Conservation (phyloP, 1,140 invertebrate genomes). For the Meloidogyne floridensis region DNA sequence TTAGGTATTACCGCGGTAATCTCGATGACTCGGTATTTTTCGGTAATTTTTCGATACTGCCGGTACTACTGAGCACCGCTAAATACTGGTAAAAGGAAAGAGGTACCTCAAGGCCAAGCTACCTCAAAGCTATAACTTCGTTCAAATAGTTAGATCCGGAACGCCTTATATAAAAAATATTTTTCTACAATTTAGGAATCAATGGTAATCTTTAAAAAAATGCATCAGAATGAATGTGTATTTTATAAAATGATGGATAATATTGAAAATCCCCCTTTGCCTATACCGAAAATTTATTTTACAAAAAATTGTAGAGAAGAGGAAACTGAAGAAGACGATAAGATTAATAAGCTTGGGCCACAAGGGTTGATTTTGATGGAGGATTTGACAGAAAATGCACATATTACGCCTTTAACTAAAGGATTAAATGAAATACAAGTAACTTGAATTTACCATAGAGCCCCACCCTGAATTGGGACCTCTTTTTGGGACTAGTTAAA, state of each 20-base stretch:
- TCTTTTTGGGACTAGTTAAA: too few relatives aligned
- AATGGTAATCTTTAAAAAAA: background rate
- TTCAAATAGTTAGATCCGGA: too few relatives aligned
- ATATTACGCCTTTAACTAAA: background rate
- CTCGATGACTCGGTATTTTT: too few relatives aligned
- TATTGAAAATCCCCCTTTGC: slow-evolving; percentile 1
- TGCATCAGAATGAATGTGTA: slow-evolving; percentile 23
- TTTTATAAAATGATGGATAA: slow-evolving; percentile 11
- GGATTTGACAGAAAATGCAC: slow-evolving; percentile 10
- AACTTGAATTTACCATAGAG: too few relatives aligned
- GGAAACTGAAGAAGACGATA: background rate
- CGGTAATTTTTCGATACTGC: too few relatives aligned
- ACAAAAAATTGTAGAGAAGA: slow-evolving; percentile 12
- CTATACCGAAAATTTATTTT: slow-evolving; percentile 17
- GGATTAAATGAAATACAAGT: slow-evolving; percentile 18
- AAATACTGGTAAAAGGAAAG: too few relatives aligned
- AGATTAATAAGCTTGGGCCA: background rate
- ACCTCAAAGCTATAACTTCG: too few relatives aligned
- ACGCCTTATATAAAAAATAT: background rate
- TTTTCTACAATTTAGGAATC: background rate
- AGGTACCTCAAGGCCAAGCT: too few relatives aligned
- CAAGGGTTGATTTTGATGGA: slow-evolving; percentile 20
- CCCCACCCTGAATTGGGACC: too few relatives aligned
- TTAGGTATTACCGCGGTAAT: too few relatives aligned
- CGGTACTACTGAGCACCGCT: too few relatives aligned